A percentile compares a stretch with the other conserved stretches of the same genome.
phyloP scores from a whole-genome alignment of 2,113 vertebrate genomes.

The Cyphomyrus discorhynchus region DNA sequence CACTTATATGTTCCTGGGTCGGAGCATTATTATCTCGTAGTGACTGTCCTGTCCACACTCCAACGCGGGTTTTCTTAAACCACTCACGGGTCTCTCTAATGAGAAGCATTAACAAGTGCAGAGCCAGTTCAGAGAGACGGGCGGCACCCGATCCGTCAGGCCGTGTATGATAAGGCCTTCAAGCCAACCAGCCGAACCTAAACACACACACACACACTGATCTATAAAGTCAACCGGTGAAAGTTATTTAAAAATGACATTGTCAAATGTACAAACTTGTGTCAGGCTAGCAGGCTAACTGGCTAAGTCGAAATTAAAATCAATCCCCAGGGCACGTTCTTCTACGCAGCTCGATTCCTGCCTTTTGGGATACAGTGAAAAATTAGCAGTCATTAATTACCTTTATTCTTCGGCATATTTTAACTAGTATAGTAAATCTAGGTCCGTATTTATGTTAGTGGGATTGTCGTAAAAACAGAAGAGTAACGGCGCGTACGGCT shows the following conservation, averaged over 20 bases:
- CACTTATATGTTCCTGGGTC: neutral
- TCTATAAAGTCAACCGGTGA: neutral
- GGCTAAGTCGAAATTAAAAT: neutral
- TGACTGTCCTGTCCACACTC: neutral
- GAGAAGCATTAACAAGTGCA: neutral
- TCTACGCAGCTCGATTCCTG: neutral
- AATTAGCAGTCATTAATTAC: constrained; percentile 9
- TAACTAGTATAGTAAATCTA: neutral
- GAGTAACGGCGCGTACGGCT: neutral
- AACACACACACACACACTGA: neutral
- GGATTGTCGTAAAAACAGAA: neutral
- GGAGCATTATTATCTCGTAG: neutral
- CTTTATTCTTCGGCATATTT: constrained; percentile 46
- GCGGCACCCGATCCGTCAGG: neutral
- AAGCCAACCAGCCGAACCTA: neutral
- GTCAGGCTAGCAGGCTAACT: neutral
- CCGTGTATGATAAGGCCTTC: neutral
- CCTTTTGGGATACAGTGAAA: neutral
- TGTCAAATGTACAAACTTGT: neutral
- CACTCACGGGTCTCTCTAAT: neutral
- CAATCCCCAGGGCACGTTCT: neutral
- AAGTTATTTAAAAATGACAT: neutral
- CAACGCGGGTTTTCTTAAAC: neutral
- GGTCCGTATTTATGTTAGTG: neutral
- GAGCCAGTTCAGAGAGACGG: neutral